Percentiles rank a stretch among this genome's conserved stretches.
phyloP scores from a whole-genome alignment of 2,888 invertebrate species.

The Noctua pronuba region DNA sequence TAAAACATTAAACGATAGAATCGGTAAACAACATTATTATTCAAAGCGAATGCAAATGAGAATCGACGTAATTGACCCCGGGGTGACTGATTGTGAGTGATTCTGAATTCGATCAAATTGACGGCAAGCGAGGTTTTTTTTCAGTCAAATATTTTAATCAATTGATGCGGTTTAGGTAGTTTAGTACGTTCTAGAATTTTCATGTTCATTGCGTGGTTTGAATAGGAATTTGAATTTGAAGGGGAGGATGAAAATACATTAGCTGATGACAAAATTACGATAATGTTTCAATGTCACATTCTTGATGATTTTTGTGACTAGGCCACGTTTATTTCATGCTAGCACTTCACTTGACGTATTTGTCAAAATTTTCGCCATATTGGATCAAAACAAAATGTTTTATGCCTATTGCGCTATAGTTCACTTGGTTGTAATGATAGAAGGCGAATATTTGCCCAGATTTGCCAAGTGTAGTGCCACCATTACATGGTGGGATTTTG shows the following conservation, averaged over 20 bases:
- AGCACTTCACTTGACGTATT: no score
- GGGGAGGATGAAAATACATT: no score
- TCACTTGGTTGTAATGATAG: no score
- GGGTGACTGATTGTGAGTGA: constrained; percentile 43
- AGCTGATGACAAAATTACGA: no score
- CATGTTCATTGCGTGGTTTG: neutral
- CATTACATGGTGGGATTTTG: neutral
- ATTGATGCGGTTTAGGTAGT: constrained; percentile 1
- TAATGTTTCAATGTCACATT: no score
- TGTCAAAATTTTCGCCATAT: no score
- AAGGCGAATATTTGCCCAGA: no score
- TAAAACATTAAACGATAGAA: constrained; percentile 22
- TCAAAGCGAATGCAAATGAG: constrained; percentile 56
- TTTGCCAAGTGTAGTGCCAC: no score
- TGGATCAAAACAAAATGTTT: no score
- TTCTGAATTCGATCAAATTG: constrained; percentile 31
- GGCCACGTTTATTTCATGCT: neutral
- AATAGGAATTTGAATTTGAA: no score
- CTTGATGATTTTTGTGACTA: neutral
- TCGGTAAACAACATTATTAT: constrained; percentile 53
- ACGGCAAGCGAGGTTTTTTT: constrained; percentile 23
- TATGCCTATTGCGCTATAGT: no score
- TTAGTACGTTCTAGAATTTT: constrained; percentile 14
- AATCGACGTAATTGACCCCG: constrained; percentile 52
- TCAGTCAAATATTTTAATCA: constrained; percentile 27